Evolutionary conservation across 2,888 invertebrate genomes (phyloP), one percentile per base, ranked within the genome.

Genomic region (Diaperis boleti): DNA sequence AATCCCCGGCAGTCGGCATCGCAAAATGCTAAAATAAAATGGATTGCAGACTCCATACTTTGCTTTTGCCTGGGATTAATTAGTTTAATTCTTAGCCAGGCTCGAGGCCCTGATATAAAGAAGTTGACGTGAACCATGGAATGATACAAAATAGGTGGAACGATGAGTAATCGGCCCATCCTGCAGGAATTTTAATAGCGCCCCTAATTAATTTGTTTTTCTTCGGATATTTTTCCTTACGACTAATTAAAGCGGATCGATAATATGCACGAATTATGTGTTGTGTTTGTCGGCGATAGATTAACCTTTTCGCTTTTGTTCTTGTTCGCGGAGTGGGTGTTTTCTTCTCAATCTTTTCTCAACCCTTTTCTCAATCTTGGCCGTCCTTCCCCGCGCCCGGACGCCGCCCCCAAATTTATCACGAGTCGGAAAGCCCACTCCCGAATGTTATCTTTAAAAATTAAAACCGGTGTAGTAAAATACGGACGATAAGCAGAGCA

Each of bases 1-100:
- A 74, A 72, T 72, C 72, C 67, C 66, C 65, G 65, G 69, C 69
- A 49, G 68, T 72, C 71, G 62, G 71, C 71, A 72, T 71, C 70
- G 69, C 71, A 74, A 73, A 74, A 74, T 72, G 72, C 72, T 74
- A 71, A 72, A 76, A 74, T 70, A 75, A 75, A 76, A 76, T 72
- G 72, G 73, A 75, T 76, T 74, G 73, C 73, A 71, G 71, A 61
- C 69, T 64, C 69, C 73, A 71, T 71, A 69, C 71, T 71, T 73
- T 71, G 72, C 72, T 69, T 71, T 75, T 73, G 72, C 72, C 67
- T 57, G 65, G 74, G 74, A 76, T 77, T 77, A 76, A 77, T 77
- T 77, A 75, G 74, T 75, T 75, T 76, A 77, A 77, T 77, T 76
- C 76, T 75, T 74, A 72, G 74, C 73, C 72, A 66, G 68, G 64